Evolutionary conservation across 2,888 invertebrate species (phyloP).

Genomic region (Morinoia aosen): DNA sequence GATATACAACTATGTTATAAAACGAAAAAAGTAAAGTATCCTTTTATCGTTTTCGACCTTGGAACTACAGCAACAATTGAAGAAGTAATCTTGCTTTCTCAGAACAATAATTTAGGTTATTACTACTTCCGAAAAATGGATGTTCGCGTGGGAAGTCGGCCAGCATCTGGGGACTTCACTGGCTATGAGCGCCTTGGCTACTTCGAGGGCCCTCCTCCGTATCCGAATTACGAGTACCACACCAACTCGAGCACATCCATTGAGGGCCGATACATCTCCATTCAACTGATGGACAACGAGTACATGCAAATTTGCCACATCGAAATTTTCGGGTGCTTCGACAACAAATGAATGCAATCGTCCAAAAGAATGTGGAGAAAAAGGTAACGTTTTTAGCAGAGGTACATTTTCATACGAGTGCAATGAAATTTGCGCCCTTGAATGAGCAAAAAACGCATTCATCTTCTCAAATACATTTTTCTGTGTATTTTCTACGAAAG

Average conservation of each 20-base stretch:
- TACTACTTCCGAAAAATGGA: not conserved
- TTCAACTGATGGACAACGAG: not conserved
- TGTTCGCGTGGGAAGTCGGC: not conserved
- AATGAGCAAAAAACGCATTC: no score
- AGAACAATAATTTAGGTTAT: not conserved
- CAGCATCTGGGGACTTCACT: not conserved
- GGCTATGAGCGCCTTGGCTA: not conserved
- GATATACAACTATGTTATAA: not conserved
- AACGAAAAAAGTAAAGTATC: not conserved
- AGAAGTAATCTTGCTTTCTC: not conserved
- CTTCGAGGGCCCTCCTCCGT: not conserved
- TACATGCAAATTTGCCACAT: slow-evolving; percentile 1
- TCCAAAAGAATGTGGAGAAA: no score
- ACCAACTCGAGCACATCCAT: not conserved
- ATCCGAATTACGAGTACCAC: not conserved
- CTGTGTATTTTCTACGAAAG: no score
- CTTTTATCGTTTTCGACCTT: not conserved
- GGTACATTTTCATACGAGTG: no score
- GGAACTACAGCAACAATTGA: not conserved
- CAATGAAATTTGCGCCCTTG: no score
- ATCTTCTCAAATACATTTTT: no score
- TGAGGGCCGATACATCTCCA: not conserved
- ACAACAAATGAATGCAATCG: no score
- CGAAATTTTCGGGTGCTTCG: not conserved
- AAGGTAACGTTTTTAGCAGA: no score